Conservation (phyloP, 2,113 vertebrate species). For the Beaufortia kweichowensis region DNA sequence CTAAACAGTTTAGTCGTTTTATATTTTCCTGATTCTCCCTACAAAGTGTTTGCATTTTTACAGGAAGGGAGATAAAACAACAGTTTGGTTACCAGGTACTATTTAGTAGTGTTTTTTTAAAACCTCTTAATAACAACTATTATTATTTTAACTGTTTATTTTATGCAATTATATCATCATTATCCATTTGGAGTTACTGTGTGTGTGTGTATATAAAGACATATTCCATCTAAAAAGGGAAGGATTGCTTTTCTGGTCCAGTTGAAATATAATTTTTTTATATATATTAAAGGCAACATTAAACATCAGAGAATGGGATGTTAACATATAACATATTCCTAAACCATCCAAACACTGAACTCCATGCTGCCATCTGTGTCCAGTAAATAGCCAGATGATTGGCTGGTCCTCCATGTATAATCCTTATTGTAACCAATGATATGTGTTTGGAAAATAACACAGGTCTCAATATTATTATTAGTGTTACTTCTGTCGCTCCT, state of each 20-base stretch:
- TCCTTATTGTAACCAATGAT: constrained; percentile 66
- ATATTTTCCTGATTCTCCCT: constrained; percentile 49
- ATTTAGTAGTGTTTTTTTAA: constrained; percentile 65
- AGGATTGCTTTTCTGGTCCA: constrained; percentile 63
- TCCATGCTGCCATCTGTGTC: constrained; percentile 32
- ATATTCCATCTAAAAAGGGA: constrained; percentile 70
- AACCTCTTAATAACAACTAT: constrained; percentile 73
- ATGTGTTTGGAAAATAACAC: constrained; percentile 70
- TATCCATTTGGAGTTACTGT: constrained; percentile 68
- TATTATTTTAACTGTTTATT: constrained; percentile 68
- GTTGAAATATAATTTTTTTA: constrained; percentile 61
- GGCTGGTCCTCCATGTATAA: constrained; percentile 63
- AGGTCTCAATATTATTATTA: constrained; percentile 70
- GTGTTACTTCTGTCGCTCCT: constrained; percentile 64
- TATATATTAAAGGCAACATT: constrained; percentile 59
- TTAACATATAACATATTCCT: constrained; percentile 42
- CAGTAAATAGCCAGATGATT: constrained; percentile 50
- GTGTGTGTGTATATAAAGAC: constrained; percentile 68
- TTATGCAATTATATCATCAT: constrained; percentile 68
- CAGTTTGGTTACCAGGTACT: constrained; percentile 74
- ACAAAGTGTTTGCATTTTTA: constrained; percentile 21
- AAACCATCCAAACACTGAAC: constrained; percentile 53
- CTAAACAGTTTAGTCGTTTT: constrained; percentile 46
- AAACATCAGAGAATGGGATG: constrained; percentile 42
- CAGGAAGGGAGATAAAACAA: constrained; percentile 50